Evolutionary conservation across 1,140 invertebrate genomes (phyloP), one percentile per base, ranked within the genome.

Genomic region (Anthonomus grandis): DNA sequence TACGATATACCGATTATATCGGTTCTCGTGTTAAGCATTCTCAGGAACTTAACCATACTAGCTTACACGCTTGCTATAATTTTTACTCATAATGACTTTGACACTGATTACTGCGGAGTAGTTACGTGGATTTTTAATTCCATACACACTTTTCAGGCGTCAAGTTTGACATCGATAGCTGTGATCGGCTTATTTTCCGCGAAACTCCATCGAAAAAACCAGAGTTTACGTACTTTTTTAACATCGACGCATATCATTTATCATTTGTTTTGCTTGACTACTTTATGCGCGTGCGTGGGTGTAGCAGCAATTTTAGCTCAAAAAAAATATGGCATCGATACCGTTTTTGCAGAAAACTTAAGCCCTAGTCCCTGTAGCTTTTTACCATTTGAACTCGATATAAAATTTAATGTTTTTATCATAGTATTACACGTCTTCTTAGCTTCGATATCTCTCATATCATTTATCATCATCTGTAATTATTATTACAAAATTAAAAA

Each of bases 141-240:
- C 2, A 68, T 75, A 2, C 74, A 80, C 54, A 77, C 78, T 0
- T 78, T 81, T 37, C 79, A 82, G 63, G 77, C 79, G 0, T 75
- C 75, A 21, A 75, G 76, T 8, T 59, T 82, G n/a, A 71, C 77
- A 0, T 79, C 80, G 0, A 65, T 82, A 27, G 70, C 75, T 2
- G 70, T 79, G 4, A 77, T 79, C 23, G 73, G 78, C 1, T 67
- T 78, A 13, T 73, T 80, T 17, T 74, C 74, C 0, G 50, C 70
- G 0, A 70, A 65, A 46, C 71, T 78, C 61, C 70, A 74, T 13
- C 71, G 76, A 38, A 76, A 77, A 68, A 74, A 75, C 3, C 76
- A 79, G 55, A 71, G 67, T 47, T 72, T 79, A 42, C 70, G 75
- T 10, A 74, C 76, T 44, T 76, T 72, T 53, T 67, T 81, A 4